phyloP scores from a whole-genome alignment of 2,113 vertebrate species.

The Cervus canadensis region DNA sequence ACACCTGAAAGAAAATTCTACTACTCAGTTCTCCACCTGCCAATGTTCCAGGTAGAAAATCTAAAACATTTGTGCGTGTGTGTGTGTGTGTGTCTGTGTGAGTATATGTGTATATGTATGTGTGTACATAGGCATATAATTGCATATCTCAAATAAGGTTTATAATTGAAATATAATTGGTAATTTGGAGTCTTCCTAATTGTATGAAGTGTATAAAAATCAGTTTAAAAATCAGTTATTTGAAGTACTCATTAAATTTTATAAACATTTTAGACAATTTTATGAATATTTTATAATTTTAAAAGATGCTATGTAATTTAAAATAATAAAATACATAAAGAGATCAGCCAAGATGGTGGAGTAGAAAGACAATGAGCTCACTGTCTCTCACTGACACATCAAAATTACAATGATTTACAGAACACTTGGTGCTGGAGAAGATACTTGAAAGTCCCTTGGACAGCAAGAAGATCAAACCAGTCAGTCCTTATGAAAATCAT shows the following conservation, averaged over 20 bases:
- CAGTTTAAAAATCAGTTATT: neutral
- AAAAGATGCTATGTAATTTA: neutral
- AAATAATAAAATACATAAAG: neutral
- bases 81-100: neutral
- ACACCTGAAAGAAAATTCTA: neutral
- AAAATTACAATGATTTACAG: neutral
- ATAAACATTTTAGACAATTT: neutral
- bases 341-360: neutral
- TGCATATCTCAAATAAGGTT: neutral
- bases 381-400: neutral
- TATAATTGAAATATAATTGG: neutral
- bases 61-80: neutral
- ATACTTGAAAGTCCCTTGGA: neutral
- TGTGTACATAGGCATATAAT: neutral
- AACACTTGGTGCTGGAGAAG: neutral
- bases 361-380: neutral
- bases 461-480: neutral
- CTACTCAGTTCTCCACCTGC: neutral
- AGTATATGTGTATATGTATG: neutral
- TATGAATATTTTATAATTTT: neutral
- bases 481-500: neutral
- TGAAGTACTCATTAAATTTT: neutral
- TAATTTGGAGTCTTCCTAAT: neutral
- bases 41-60: neutral
- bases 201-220: slow-evolving; percentile 3